Conservation (phyloP, 2,888 invertebrate genomes). For the Ichneumoninae sp. region DNA sequence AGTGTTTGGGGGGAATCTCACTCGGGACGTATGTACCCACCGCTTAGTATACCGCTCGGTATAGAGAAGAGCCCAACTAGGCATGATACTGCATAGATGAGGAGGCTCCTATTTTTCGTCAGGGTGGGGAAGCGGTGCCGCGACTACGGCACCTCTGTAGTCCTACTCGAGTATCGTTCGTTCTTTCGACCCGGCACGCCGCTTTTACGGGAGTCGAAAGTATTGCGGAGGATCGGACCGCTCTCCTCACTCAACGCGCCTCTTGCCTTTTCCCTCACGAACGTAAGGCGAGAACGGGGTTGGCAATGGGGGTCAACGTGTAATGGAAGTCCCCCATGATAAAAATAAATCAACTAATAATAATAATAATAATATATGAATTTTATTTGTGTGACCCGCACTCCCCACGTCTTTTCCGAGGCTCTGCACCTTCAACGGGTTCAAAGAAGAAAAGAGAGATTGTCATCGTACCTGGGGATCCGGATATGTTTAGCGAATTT, state of each 20-base stretch:
- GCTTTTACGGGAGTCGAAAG: constrained; percentile 30
- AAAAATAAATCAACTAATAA: background rate
- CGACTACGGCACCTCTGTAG: constrained; percentile 12
- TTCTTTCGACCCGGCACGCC: background rate
- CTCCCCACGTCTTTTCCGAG: background rate
- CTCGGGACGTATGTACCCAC: constrained; percentile 60
- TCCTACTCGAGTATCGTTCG: background rate
- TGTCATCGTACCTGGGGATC: background rate
- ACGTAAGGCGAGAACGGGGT: background rate
- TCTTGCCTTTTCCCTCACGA: constrained; percentile 6
- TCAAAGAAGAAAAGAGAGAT: constrained; percentile 6
- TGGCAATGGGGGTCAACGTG: background rate
- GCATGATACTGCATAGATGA: constrained; percentile 54
- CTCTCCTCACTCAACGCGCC: background rate
- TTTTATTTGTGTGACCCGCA: background rate
- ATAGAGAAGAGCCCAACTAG: constrained; percentile 57
- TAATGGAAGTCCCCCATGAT: background rate
- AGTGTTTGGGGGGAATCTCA: constrained; percentile 61
- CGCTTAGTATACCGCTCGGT: constrained; percentile 29
- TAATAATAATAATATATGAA: no score
- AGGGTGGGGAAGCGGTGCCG: constrained; percentile 36
- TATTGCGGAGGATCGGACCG: background rate
- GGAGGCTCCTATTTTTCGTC: constrained; percentile 51
- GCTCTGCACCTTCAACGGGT: background rate
- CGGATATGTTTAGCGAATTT: background rate